Evolutionary conservation across 1,140 invertebrate species (phyloP).

Genomic region (Globodera rostochiensis): DNA sequence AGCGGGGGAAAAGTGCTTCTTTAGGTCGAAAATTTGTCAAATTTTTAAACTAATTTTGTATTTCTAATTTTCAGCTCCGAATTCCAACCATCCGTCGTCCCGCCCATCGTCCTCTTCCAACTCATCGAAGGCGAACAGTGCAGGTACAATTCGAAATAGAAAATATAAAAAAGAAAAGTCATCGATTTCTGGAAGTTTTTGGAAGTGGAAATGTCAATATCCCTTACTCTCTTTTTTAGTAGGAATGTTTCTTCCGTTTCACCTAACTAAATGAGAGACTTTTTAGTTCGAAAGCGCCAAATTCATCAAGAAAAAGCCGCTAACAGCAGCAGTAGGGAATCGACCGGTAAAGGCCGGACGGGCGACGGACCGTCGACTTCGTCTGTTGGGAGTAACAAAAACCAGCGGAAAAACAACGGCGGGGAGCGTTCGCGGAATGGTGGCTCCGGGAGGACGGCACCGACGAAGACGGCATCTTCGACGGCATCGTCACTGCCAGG

Average conservation of each 20-base stretch:
- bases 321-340: not conserved
- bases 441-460: not conserved
- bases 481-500: not conserved
- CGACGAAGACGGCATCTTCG: not conserved
- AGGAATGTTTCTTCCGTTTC: too few relatives aligned
- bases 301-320: not conserved
- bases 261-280: too few relatives aligned
- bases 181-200: too few relatives aligned
- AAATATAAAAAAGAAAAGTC: too few relatives aligned
- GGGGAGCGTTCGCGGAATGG: not conserved
- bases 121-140: not conserved
- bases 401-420: not conserved
- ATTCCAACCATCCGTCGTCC: not conserved
- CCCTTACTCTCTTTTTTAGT: too few relatives aligned
- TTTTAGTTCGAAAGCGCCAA: not conserved
- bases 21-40: not conserved
- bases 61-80: not conserved
- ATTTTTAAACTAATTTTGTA: not conserved
- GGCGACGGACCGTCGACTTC: not conserved
- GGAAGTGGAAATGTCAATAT: too few relatives aligned
- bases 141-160: not conserved
- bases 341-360: not conserved
- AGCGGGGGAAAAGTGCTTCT: not conserved
- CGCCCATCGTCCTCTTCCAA: not conserved
- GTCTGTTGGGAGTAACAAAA: conserved; percentile 3